These are phyloP conservation scores for Phasia obesa DNA, from an alignment of 2,888 invertebrate species.

Conservation along the genomic window DNA sequence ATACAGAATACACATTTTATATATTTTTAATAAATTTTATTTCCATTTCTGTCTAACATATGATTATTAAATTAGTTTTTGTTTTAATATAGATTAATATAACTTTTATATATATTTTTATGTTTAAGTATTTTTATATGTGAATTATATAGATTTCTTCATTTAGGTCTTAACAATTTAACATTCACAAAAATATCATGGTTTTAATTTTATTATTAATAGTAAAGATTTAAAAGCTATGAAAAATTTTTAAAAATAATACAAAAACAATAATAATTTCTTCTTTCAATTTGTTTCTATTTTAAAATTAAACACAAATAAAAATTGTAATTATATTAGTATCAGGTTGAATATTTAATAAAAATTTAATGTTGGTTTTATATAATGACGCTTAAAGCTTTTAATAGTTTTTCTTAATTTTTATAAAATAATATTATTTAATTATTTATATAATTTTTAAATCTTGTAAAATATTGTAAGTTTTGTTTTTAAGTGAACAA, in stretches of 20 bases:
- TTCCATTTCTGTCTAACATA: slow-evolving; percentile 32
- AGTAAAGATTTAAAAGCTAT: too few relatives aligned
- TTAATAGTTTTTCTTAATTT: slow-evolving; percentile 43
- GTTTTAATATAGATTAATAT: slow-evolving; percentile 39
- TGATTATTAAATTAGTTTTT: slow-evolving; percentile 47
- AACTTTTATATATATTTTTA: slow-evolving; percentile 15
- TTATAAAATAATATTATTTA: slow-evolving; percentile 1
- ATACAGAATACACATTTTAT: slow-evolving; percentile 50
- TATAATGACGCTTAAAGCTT: too few relatives aligned
- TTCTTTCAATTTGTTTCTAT: background rate
- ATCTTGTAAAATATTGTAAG: too few relatives aligned
- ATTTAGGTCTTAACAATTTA: slow-evolving; percentile 46
- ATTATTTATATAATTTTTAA: background rate
- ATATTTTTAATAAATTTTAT: slow-evolving; percentile 39
- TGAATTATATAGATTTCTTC: background rate
- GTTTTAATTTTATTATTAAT: slow-evolving; percentile 36
- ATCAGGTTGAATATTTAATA: too few relatives aligned
- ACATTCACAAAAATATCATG: slow-evolving; percentile 56
- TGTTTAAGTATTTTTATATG: background rate
- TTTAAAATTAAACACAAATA: slow-evolving; percentile 15
- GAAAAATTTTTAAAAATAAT: too few relatives aligned
- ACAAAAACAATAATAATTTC: slow-evolving; percentile 4
- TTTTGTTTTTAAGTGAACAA: too few relatives aligned
- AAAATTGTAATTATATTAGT: slow-evolving; percentile 50
- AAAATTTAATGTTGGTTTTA: too few relatives aligned